Base-by-base conservation (phyloP, 2,113 vertebrate genomes). In the Tyrannus savana region DNA sequence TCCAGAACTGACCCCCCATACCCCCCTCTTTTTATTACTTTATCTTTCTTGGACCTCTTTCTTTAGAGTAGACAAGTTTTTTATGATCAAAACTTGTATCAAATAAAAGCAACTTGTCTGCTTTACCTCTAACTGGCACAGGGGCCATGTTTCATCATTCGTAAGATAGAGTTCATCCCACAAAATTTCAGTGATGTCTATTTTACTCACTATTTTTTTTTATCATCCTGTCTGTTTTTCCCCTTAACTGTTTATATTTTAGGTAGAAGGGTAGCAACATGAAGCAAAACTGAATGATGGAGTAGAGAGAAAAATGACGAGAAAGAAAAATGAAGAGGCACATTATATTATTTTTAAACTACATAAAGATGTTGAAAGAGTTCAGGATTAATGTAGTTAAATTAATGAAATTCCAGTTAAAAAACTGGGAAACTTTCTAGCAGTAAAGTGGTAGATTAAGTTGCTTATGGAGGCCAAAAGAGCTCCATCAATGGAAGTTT, bases 341-440 rank as follows among this genome's bases (percentile, higher is more conserved):
- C 0, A 2, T 14, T 72, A 28, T 50, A 81, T 37, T 87, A 84
- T 77, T 73, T 90, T 94, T 50, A 42, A 69, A 78, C 47, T 49
- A 22, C 23, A 42, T 42, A 84, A 67, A 84, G 39, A 44, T 78
- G 21, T 82, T 84, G 52, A 89, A 91, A 87, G 52, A 78, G 39
- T 56, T 78, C 56, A 87, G 42, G 39, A 95, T 94, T 81, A 81
- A 94, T 78, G 55, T 42, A 1, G 4, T 94, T 75, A 87, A 93
- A 91, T 87, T 87, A 95, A 93, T 87, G 77, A 84, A 21, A 66
- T 78, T 89, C 73, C 69, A 78, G 68, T 67, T 93, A 84, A 55
- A 84, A 68, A 84, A 55, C 77, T 78, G 91, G 68, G 89, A 94
- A 94, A 71, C 12, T 72, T 91, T 81, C 56, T 78, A 63, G 33